Base-by-base conservation (phyloP, 2,797 vertebrate species). In the Karalla daura region DNA sequence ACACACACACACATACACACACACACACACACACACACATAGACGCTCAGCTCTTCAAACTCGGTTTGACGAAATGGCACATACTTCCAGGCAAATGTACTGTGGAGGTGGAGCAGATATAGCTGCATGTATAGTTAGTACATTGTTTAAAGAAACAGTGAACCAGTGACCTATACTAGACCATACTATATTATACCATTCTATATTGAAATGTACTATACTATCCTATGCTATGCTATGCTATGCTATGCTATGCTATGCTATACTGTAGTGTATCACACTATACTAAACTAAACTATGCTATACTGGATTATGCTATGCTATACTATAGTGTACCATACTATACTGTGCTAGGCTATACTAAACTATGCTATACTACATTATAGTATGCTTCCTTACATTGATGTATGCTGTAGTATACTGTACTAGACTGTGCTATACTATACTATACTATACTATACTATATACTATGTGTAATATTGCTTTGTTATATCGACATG, bases 41-140 rank as follows among this genome's bases (percentile, higher is more conserved):
- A n/a, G n/a, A n/a, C n/a, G n/a, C n/a, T n/a, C n/a, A n/a, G n/a
- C n/a, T n/a, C 50, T 60, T 60, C 51, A 67, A 47, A 78, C 64
- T 74, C 11, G 44, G 3, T 36, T 47, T 47, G 49, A 62, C 40
- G 60, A 47, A 58, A 20, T 10, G 15, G 1, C 2, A 27, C 17
- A 3, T 30, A 3, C n/a, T n/a, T 23, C 40, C n/a, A 14, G 13
- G 8, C 1, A 11, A 21, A n/a, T 27, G 51, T 32, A 30, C 28
- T 30, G 28, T 30, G 36, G n/a, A n/a, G n/a, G n/a, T n/a, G n/a
- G n/a, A n/a, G n/a, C n/a, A n/a, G n/a, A n/a, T n/a, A n/a, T n/a
- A n/a, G n/a, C n/a, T n/a, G n/a, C n/a, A n/a, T n/a, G n/a, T n/a
- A n/a, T n/a, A n/a, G n/a, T n/a, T n/a, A n/a, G n/a, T n/a, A n/a